phyloP scores from a whole-genome alignment of 2,888 invertebrate genomes.

The Harpagoxenus sublaevis region DNA sequence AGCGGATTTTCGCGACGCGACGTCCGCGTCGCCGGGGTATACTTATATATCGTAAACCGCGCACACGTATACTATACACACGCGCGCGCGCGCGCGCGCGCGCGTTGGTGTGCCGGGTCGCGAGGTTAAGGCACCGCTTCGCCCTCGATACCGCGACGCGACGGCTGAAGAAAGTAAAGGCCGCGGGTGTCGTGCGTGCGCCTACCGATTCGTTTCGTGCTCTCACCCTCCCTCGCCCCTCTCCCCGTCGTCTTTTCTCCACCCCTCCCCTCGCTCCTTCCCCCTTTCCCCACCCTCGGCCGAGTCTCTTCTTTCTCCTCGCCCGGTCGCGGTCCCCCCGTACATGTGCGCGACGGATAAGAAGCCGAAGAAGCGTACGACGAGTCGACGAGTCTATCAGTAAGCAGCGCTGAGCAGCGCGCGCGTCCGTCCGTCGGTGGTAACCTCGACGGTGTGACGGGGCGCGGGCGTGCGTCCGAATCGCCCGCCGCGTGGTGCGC shows the following conservation, averaged over 20 bases:
- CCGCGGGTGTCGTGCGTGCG: constrained; percentile 69
- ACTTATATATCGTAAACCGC: neutral
- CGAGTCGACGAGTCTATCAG: constrained; percentile 56
- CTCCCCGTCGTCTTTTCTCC: neutral
- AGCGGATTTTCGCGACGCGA: constrained; percentile 26
- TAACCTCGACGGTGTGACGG: constrained; percentile 52
- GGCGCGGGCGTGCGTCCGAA: neutral
- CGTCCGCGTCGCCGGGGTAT: constrained; percentile 10
- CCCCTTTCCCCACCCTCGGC: too few relatives aligned
- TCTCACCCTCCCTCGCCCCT: neutral
- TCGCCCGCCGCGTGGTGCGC: constrained; percentile 12
- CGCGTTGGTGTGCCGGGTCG: constrained; percentile 64
- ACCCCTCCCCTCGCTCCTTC: too few relatives aligned
- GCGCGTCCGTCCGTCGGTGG: constrained; percentile 49
- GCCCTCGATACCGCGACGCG: constrained; percentile 63
- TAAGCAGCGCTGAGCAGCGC: constrained; percentile 40
- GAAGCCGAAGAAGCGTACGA: constrained; percentile 51
- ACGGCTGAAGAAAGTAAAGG: constrained; percentile 65
- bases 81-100: constrained; percentile 1
- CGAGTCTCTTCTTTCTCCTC: neutral
- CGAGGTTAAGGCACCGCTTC: constrained; percentile 70
- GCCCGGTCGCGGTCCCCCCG: neutral
- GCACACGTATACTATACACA: neutral
- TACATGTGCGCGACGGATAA: constrained; percentile 59
- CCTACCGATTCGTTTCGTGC: constrained; percentile 40